phyloP scores from a whole-genome alignment of 1,140 invertebrate species.

The Cherax destructor region DNA sequence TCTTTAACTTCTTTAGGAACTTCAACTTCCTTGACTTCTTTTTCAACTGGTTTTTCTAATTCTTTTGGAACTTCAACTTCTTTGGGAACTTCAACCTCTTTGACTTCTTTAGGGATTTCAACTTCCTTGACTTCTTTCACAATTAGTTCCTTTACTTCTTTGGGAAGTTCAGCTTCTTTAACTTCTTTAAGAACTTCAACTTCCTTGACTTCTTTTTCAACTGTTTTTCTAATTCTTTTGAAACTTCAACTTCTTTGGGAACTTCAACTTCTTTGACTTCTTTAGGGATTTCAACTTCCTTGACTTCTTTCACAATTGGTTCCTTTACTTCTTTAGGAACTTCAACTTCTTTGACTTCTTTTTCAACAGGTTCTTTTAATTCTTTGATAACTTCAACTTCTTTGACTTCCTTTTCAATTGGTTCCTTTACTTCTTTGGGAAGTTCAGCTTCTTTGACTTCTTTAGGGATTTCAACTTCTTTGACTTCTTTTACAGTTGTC shows the following conservation, averaged over 20 bases:
- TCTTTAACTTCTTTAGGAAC: background rate
- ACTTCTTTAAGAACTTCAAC: background rate
- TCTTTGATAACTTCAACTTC: conserved; percentile 1
- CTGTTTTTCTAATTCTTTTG: background rate
- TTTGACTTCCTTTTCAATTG: background rate
- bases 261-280: conserved; percentile 5
- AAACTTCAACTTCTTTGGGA: background rate
- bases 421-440: background rate
- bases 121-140: conserved; percentile 28
- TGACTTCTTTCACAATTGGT: background rate
- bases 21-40: background rate
- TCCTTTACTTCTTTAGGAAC: background rate
- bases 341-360: conserved; percentile 12
- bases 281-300: background rate
- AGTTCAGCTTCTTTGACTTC: background rate
- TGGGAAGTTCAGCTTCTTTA: background rate
- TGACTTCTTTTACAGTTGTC: background rate
- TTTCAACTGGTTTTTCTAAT: background rate
- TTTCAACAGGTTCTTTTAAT: background rate
- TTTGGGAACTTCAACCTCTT: conserved; percentile 56
- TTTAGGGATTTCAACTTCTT: background rate
- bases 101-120: conserved; percentile 3
- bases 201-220: background rate
- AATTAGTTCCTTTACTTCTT: background rate
- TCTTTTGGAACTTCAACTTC: conserved; percentile 61